Conservation (phyloP, 2,797 vertebrate genomes). For the Ptychadena robeensis region DNA sequence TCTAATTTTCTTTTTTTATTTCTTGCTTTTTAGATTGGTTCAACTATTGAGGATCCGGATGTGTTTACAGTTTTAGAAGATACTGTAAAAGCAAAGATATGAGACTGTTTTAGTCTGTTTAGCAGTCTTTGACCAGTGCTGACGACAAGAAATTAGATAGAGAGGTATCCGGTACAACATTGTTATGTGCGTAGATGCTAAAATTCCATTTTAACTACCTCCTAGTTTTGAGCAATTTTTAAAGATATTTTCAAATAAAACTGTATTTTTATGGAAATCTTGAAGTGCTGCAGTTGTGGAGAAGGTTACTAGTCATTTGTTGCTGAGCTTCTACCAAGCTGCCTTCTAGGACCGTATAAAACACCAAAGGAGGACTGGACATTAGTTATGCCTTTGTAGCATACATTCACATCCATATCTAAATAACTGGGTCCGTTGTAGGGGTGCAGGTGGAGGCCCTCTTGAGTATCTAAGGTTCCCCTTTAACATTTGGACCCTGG, state of each 20-base stretch:
- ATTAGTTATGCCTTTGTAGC: no score
- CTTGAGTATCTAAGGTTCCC: no score
- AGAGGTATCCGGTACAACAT: not conserved
- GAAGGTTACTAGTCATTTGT: not conserved
- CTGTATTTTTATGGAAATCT: not conserved
- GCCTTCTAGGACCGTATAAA: no score
- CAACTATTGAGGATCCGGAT: slow-evolving; percentile 91
- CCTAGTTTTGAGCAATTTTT: not conserved
- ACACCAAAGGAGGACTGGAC: no score
- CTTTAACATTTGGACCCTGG: no score
- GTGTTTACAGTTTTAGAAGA: slow-evolving; percentile 87
- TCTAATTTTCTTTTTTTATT: not conserved
- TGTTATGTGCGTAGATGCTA: not conserved
- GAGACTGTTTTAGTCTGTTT: slow-evolving; percentile 20
- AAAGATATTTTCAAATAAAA: not conserved
- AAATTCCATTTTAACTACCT: not conserved
- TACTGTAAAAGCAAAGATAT: slow-evolving; percentile 71
- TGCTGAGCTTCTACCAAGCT: no score
- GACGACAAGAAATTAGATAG: not conserved
- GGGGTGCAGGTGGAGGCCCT: no score
- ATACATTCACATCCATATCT: no score
- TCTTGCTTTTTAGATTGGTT: slow-evolving; percentile 77
- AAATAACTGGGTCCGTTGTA: no score
- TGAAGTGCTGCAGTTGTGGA: not conserved
- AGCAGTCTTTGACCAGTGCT: not conserved